Conservation (phyloP, 2,113 vertebrate species). For the Caranx ignobilis region DNA sequence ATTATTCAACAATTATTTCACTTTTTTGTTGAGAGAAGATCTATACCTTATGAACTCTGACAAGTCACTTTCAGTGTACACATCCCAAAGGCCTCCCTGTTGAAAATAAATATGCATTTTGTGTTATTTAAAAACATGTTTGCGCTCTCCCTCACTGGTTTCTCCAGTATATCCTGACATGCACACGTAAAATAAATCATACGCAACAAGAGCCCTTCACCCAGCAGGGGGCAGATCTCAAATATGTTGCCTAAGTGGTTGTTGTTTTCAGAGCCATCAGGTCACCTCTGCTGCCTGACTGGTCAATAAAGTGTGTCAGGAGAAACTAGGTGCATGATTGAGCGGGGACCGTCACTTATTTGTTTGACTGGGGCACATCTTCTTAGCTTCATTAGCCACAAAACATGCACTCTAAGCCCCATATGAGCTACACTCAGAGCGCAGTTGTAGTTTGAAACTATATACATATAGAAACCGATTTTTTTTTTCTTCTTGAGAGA, state of each 20-base stretch:
- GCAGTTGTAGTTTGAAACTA: background rate
- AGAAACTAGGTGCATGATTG: background rate
- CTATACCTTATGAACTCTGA: background rate
- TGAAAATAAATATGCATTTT: background rate
- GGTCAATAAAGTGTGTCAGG: constrained; percentile 35
- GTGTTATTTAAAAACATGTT: background rate
- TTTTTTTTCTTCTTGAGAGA: background rate
- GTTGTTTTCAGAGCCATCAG: constrained; percentile 23
- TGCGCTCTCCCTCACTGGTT: background rate
- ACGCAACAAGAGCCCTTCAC: constrained; percentile 17
- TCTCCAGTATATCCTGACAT: constrained; percentile 2
- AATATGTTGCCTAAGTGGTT: constrained; percentile 29
- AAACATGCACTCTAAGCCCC: constrained; percentile 3
- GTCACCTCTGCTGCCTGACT: constrained; percentile 45
- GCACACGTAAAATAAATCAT: constrained; percentile 50
- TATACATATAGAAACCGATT: too few relatives aligned
- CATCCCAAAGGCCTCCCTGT: background rate
- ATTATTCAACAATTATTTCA: background rate
- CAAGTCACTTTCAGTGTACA: background rate
- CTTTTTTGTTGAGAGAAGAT: background rate
- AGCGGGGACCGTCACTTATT: constrained; percentile 30
- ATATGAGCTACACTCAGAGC: background rate
- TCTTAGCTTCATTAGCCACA: constrained; percentile 1
- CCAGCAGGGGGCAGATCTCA: background rate
- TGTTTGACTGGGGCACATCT: constrained; percentile 8